Percentiles rank a stretch among this genome's conserved stretches.
Evolutionary conservation across 2,888 invertebrate genomes (phyloP).

Genomic region (Formica aserva): DNA sequence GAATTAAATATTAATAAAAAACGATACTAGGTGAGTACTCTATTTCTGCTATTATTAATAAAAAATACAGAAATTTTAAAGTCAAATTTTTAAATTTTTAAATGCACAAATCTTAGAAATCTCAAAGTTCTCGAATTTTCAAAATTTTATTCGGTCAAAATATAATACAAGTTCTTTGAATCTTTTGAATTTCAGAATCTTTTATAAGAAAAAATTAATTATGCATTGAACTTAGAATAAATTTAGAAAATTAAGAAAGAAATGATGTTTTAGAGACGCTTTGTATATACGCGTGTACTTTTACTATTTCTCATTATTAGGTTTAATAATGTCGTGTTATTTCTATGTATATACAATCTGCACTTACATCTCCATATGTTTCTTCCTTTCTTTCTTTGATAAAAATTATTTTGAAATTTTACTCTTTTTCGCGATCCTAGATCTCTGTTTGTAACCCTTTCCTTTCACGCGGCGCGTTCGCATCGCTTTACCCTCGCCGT

Average conservation of each 20-base stretch:
- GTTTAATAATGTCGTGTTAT: neutral
- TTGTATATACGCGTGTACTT: neutral
- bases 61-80: neutral
- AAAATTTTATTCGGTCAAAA: neutral
- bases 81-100: too few species aligned
- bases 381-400: neutral
- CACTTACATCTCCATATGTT: neutral
- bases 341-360: neutral
- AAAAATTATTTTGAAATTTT: constrained; percentile 47
- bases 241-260: neutral
- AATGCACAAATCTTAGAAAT: too few species aligned
- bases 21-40: too few species aligned
- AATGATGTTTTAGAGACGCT: too few species aligned
- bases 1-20: too few species aligned
- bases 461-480: constrained; percentile 43
- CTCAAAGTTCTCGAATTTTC: neutral
- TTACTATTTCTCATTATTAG: neutral
- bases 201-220: neutral
- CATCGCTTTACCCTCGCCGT: constrained; percentile 52
- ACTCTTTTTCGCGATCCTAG: constrained; percentile 37
- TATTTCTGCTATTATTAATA: neutral
- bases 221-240: neutral
- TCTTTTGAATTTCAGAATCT: neutral
- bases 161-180: neutral
- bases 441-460: constrained; percentile 49